Percentiles rank a stretch among this genome's conserved stretches.
phyloP scores from a whole-genome alignment of 2,888 invertebrate species.

The Tachina fera region DNA sequence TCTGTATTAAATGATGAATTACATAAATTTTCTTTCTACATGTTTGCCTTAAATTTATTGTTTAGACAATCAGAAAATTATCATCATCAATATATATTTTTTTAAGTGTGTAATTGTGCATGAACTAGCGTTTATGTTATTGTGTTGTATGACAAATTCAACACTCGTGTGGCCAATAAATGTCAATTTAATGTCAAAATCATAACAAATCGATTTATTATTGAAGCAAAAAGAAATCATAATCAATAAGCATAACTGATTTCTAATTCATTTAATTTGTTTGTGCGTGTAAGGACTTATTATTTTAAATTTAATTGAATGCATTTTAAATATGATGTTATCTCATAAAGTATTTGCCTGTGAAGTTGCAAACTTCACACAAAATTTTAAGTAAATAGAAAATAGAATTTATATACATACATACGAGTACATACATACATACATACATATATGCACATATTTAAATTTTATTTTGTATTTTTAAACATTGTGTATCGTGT shows the following conservation, averaged over 20 bases:
- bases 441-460: no score
- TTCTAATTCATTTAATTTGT: constrained; percentile 22
- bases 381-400: no score
- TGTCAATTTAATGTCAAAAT: constrained; percentile 65
- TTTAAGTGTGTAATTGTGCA: constrained; percentile 4
- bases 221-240: constrained; percentile 34
- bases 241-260: constrained; percentile 44
- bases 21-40: background rate
- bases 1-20: constrained; percentile 5
- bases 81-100: background rate
- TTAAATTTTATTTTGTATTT: no score
- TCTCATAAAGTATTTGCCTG: no score
- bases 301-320: constrained; percentile 1
- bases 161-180: constrained; percentile 67
- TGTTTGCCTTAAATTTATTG: background rate
- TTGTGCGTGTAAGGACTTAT: background rate
- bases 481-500: no score
- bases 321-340: background rate
- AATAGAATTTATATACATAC: no score
- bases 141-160: constrained; percentile 58
- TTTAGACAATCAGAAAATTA: background rate
- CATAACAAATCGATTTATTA: constrained; percentile 62
- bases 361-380: no score
- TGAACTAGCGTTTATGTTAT: constrained; percentile 4
- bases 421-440: no score